A percentile compares a stretch with the other conserved stretches of the same genome.
Conservation (phyloP, 2,888 invertebrate genomes). For the Epistrophella euchroma region DNA sequence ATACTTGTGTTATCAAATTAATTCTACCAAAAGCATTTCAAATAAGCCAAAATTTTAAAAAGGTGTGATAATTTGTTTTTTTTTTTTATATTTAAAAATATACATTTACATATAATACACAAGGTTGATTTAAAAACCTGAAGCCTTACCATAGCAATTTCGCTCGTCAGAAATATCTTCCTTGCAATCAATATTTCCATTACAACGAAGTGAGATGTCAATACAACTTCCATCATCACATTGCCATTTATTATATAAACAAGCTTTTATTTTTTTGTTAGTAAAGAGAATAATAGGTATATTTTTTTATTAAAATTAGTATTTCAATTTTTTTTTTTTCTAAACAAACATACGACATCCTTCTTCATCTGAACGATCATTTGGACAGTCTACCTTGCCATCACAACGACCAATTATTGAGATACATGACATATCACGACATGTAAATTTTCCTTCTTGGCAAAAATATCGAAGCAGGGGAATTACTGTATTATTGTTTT, state of each 20-base stretch:
- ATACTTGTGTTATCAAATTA: background rate
- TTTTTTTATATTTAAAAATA: too few relatives aligned
- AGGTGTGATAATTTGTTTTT: too few relatives aligned
- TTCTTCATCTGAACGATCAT: conserved; percentile 87
- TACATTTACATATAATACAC: background rate
- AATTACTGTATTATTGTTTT: conserved; percentile 79
- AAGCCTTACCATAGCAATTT: conserved; percentile 85
- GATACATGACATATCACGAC: conserved; percentile 90
- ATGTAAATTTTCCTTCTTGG: conserved; percentile 87
- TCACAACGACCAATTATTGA: conserved; percentile 89
- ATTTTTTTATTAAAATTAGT: conserved; percentile 16
- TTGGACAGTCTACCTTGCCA: conserved; percentile 89
- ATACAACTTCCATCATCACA: conserved; percentile 90
- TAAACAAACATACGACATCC: conserved; percentile 86
- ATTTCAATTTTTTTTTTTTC: conserved; percentile 25
- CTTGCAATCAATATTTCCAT: conserved; percentile 89
- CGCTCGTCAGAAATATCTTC: conserved; percentile 90
- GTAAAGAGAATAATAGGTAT: conserved; percentile 2
- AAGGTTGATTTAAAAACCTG: background rate
- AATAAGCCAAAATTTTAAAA: background rate
- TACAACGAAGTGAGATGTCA: conserved; percentile 86
- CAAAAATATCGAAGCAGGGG: conserved; percentile 82
- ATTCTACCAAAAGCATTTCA: conserved; percentile 13
- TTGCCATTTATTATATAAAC: conserved; percentile 88
- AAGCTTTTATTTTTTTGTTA: conserved; percentile 84